Evolutionary conservation across 2,797 vertebrate genomes (phyloP), one percentile per base, ranked within the genome.

Genomic region (Hypotaenidia okinawae): DNA sequence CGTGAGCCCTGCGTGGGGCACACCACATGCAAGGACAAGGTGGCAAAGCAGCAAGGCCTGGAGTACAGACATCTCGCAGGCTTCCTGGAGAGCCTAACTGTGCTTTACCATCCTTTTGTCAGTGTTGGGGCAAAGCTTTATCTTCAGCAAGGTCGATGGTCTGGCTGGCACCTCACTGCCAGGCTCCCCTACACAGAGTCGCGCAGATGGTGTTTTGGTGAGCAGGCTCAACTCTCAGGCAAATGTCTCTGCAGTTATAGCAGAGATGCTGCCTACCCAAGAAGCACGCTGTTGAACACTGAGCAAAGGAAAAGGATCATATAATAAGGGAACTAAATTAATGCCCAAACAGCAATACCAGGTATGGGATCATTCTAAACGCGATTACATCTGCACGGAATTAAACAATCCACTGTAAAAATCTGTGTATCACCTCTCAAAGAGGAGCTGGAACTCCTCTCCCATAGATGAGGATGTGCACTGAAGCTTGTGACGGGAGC

Each of bases 1-100:
- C 28, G 13, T 0, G 4, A 61, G 37, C 43, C 57, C 33, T 0
- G 0, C 0, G 0, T 6, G 35, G 54, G n/a, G 8, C 59, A 49
- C 24, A 3, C 22, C 55, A n/a, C n/a, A 8, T 25, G 25, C 25
- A 25, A 52, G 25, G 51, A 52, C 51, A 15, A 27, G 25, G 51
- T 25, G 25, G 51, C 51, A 51, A 51, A 51, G 49, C 49, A 51
- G 49, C 49, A 52, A 52, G 51, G 51, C 13, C 13, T 15, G 51
- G 25, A 52, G 51, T 15, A 16, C 13, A 52, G 51, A 25, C 25
- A 16, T 27, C 14, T 52, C 25, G 15, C 15, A 27, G 51, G 51
- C 51, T 21, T 16, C 13, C 83, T 17, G 11, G 16, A 58, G n/a
- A 67, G 5, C 27, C 32, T 8, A 8, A 49, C 9, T 22, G 6